Conservation (phyloP, 1,140 invertebrate genomes). For the Ceratosolen fusciceps region DNA sequence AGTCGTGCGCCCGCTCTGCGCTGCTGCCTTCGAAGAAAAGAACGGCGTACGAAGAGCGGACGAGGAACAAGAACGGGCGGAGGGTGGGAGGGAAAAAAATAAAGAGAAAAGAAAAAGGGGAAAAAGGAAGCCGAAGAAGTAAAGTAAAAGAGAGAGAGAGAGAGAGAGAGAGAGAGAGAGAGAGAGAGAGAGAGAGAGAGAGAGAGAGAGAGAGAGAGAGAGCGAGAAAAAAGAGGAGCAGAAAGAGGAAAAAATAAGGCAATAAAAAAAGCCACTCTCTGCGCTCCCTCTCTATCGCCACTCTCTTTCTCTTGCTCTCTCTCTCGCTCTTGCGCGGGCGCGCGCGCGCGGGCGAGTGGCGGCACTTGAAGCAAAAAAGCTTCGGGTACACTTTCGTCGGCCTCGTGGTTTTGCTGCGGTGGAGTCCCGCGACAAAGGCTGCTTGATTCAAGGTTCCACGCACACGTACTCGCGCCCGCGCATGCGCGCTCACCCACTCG, state of each 20-base stretch:
- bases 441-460: constrained; percentile 71
- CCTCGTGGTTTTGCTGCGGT: constrained; percentile 66
- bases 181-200: constrained; percentile 10
- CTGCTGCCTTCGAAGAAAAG: constrained; percentile 49
- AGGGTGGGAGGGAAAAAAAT: constrained; percentile 9
- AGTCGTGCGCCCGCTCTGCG: constrained; percentile 16
- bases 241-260: constrained; percentile 24
- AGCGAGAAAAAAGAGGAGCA: constrained; percentile 23
- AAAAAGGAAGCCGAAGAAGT: constrained; percentile 23
- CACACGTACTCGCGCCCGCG: constrained; percentile 57
- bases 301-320: too few species aligned
- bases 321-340: too few species aligned
- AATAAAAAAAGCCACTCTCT: constrained; percentile 54
- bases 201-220: constrained; percentile 1
- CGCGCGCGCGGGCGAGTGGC: constrained; percentile 18
- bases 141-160: constrained; percentile 22
- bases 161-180: background rate
- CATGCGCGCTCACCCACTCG: constrained; percentile 43
- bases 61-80: background rate
- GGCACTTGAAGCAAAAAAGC: constrained; percentile 67
- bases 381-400: constrained; percentile 72
- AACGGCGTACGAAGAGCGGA: constrained; percentile 14
- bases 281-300: too few species aligned
- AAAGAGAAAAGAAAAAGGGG: background rate
- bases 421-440: constrained; percentile 70